phyloP scores from a whole-genome alignment of 2,113 vertebrate genomes.

The Periophthalmodon schlosseri region DNA sequence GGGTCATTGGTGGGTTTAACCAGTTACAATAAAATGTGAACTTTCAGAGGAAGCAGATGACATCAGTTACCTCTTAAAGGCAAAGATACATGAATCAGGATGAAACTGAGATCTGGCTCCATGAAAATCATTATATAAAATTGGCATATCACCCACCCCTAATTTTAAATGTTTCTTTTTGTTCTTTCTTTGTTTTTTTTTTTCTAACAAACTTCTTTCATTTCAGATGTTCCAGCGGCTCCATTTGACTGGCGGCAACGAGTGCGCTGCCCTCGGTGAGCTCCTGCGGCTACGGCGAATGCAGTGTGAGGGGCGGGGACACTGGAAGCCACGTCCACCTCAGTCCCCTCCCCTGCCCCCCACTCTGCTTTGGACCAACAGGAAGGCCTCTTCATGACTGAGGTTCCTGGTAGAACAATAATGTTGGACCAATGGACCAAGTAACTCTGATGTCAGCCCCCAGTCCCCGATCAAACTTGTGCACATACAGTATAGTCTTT shows the following conservation, averaged over 20 bases:
- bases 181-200: not conserved
- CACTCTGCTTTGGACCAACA: conserved; percentile 81
- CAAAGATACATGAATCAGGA: too few species aligned
- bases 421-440: not conserved
- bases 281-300: conserved; percentile 85
- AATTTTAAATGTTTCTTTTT: not conserved
- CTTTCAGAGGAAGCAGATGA: too few species aligned
- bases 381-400: conserved; percentile 77
- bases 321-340: conserved; percentile 79
- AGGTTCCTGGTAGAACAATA: not conserved
- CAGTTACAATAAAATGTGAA: too few species aligned
- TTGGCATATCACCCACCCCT: too few species aligned
- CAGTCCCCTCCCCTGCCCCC: conserved; percentile 78
- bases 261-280: conserved; percentile 83
- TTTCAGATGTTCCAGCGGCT: conserved; percentile 85
- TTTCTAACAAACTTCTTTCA: not conserved
- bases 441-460: conserved; percentile 6
- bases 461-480: not conserved
- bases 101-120: too few species aligned
- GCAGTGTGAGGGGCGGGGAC: conserved; percentile 82
- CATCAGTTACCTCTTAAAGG: too few species aligned
- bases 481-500: not conserved
- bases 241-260: conserved; percentile 80
- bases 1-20: too few species aligned
- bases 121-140: too few species aligned